phyloP scores from a whole-genome alignment of 2,113 vertebrate genomes.

The Struthidea cinerea region DNA sequence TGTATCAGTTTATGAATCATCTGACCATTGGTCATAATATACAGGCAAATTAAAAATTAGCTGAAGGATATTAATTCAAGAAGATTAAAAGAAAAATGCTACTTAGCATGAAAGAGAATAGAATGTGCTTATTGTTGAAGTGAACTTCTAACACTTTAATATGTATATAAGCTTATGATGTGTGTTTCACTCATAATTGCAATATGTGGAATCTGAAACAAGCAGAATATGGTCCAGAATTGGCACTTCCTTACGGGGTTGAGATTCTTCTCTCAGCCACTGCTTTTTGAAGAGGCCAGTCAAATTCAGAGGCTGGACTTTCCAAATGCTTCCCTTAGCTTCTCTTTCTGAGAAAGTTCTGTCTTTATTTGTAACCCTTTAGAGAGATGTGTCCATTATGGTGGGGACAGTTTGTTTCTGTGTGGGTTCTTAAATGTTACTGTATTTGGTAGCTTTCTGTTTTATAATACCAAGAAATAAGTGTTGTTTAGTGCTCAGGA shows the following conservation, averaged over 20 bases:
- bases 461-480: neutral
- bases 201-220: neutral
- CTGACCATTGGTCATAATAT: conserved; percentile 39
- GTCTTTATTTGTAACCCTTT: neutral
- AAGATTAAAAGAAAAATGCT: conserved; percentile 37
- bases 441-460: neutral
- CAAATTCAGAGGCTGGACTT: neutral
- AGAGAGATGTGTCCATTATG: neutral
- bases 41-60: conserved; percentile 28
- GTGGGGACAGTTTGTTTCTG: neutral
- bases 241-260: neutral
- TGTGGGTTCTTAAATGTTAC: neutral
- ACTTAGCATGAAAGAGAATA: neutral
- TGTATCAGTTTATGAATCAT: conserved; percentile 55
- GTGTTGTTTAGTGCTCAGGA: neutral
- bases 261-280: neutral
- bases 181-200: neutral
- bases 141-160: neutral
- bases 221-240: neutral
- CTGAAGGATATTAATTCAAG: conserved; percentile 55
- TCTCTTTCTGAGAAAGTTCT: neutral
- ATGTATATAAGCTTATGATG: neutral
- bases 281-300: neutral
- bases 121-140: neutral
- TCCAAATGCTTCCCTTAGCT: neutral